Base-by-base conservation (phyloP, 2,113 vertebrate genomes). In the Triplophysa rosa region DNA sequence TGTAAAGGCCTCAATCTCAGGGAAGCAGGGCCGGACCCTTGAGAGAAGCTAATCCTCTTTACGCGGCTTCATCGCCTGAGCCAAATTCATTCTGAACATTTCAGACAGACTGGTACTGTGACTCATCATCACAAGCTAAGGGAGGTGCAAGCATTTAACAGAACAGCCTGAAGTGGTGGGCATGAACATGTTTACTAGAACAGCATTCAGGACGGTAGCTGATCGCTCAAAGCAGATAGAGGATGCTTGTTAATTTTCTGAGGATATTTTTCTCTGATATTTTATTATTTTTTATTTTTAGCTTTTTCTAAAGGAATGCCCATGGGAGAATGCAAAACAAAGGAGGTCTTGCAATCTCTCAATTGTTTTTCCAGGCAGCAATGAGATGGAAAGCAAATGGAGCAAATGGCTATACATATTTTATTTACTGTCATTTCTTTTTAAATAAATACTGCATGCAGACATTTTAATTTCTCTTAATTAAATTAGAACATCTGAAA, bases 1-100 rank as follows among this genome's bases (percentile, higher is more conserved):
- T 71, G 70, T 80, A 24, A 64, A 58, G 59, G 68, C 68, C 29
- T 80, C 78, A 68, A 78, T 79, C 77, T 79, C 59, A 17, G 24
- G 24, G 24, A 79, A 62, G 42, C 58, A 72, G 68, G 78, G 61
- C 58, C 33, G 66, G 77, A 78, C 65, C 66, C 52, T 69, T 59
- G 65, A 78, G 77, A 78, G 26, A 62, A 54, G 24, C 67, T 71
- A 42, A 80, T 80, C 61, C 78, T 70, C 78, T 49, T 59, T 62
- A 21, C 29, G 42, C 40, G 33, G 67, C 77, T 52, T 68, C 54
- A 66, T 67, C 54, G 52, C 16, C 77, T 61, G 33, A 59, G 66
- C 42, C 54, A 62, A 40, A 78, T 68, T 29, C 77, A 69, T 61
- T 47, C 40, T 42, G 58, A 70, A 17, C 42, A 14, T 62, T 70